phyloP scores from a whole-genome alignment of 2,113 vertebrate species.

The Scomber scombrus region DNA sequence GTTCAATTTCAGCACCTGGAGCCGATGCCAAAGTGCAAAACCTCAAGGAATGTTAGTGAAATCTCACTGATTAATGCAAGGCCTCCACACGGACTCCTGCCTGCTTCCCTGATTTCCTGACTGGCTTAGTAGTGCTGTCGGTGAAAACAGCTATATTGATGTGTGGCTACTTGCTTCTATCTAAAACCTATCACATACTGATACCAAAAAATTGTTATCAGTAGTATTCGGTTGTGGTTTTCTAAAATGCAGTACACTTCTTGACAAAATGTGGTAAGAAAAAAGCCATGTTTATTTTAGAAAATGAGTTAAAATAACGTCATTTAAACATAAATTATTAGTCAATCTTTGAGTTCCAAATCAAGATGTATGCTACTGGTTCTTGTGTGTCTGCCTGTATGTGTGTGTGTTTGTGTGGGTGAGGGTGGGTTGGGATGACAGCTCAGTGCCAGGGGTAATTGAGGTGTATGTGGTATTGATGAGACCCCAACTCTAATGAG shows the following conservation, averaged over 20 bases:
- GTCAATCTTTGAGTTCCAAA: neutral
- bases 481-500: conserved; percentile 79
- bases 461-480: conserved; percentile 75
- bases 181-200: neutral
- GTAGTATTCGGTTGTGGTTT: neutral
- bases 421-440: conserved; percentile 24
- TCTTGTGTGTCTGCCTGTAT: neutral
- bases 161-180: neutral
- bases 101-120: conserved; percentile 10
- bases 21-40: conserved; percentile 65
- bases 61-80: conserved; percentile 69
- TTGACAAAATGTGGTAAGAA: neutral
- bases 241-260: neutral
- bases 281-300: neutral
- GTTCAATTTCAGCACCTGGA: conserved; percentile 70
- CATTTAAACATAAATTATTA: neutral
- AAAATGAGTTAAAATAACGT: neutral
- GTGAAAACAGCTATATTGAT: conserved; percentile 19
- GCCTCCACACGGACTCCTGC: conserved; percentile 21
- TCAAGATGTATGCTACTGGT: neutral
- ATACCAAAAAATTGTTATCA: too few relatives aligned
- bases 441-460: conserved; percentile 57
- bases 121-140: conserved; percentile 19
- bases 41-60: conserved; percentile 53
- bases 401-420: neutral